Evolutionary conservation across 2,797 vertebrate species (phyloP), one percentile per base, ranked within the genome.

Genomic region (Mionectes olivaceus): DNA sequence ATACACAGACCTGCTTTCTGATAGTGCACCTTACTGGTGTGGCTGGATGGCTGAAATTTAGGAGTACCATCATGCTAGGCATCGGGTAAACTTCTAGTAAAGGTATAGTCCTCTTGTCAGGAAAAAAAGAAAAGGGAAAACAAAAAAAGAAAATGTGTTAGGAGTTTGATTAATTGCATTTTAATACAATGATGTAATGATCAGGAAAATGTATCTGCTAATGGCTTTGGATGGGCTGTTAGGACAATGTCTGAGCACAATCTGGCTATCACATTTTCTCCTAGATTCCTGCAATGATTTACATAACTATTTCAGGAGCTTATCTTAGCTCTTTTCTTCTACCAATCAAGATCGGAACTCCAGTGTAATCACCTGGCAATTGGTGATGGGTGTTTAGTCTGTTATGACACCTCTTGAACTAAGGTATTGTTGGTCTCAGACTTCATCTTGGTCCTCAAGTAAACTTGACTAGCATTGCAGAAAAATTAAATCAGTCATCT

Each of bases 291-390:
- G 30, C 63, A 63, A 83, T 56, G 50, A 37, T 86, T 94, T 83
- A 86, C 55, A 71, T 60, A 95, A 93, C 89, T 70, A 49, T 67
- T 95, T 92, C 75, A 78, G 76, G 43, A 19, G 0, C 21, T 95
- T 84, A 89, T 94, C n/a, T 84, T 55, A 25, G 43, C 25, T 80
- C 84, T 84, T 90, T 91, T 94, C n/a, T 79, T 80, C 76, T 76
- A 39, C 61, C 78, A 69, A 70, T 83, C 69, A 67, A 83, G 91
- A 73, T 49, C 89, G 73, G 37, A 94, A 59, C 39, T 85, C 87
- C 32, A 30, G 9, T 43, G 59, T 70, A 91, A 84, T 82, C 67
- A 63, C 61, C 52, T 60, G 63, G 47, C 47, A 94, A 27, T 56
- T 81, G 56, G 30, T 88, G 39, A 30, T 15, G 39, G 47, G 33